phyloP scores from a whole-genome alignment of 35 echinoderm and acorn worm genomes.

The Apostichopus californicus region DNA sequence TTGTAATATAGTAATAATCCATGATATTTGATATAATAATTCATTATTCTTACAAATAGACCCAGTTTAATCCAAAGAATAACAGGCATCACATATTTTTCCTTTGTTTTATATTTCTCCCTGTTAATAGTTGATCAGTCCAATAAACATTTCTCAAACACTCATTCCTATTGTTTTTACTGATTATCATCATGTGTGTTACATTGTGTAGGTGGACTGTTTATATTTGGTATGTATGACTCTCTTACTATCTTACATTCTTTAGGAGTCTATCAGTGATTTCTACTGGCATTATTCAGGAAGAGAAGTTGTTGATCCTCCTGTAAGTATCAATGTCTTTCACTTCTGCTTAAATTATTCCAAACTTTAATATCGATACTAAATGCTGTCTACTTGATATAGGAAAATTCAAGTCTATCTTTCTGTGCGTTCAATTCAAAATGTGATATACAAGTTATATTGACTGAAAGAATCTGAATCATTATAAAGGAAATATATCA shows the following conservation, averaged over 20 bases:
- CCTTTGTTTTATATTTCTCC: neutral
- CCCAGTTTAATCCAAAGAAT: neutral
- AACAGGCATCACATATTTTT: neutral
- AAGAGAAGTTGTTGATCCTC: slow-evolving; percentile 94
- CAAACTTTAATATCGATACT: no score
- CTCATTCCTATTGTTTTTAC: no score
- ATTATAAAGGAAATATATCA: no score
- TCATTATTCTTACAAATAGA: neutral
- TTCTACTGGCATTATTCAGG: slow-evolving; percentile 99
- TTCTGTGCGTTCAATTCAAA: no score
- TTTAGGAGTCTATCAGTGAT: slow-evolving; percentile 99
- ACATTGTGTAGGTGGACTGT: no score
- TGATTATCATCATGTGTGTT: no score
- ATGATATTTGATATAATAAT: neutral
- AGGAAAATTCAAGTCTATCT: no score
- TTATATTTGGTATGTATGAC: no score
- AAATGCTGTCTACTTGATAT: no score
- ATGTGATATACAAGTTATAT: no score
- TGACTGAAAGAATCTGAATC: no score
- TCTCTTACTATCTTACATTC: slow-evolving; percentile 9
- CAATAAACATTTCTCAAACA: no score
- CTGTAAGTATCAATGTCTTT: slow-evolving; percentile 55
- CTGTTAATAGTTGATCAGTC: neutral
- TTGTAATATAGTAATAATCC: neutral
- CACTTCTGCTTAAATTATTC: neutral